Evolutionary conservation across 1,140 invertebrate species (phyloP).

Genomic region (Drosophila simulans): DNA sequence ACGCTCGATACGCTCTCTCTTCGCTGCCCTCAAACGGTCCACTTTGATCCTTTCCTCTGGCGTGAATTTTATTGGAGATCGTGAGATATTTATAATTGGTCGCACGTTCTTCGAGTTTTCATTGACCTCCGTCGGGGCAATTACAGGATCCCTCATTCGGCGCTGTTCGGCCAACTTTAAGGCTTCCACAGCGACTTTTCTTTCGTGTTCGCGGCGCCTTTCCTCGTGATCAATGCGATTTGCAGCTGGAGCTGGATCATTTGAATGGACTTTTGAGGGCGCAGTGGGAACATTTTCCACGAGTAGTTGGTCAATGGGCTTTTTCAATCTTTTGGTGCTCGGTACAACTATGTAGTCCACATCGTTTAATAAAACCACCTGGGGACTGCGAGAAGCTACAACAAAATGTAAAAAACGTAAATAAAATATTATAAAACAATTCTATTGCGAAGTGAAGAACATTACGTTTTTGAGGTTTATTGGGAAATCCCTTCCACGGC

Average conservation of each 20-base stretch:
- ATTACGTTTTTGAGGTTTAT: conserved; percentile 1
- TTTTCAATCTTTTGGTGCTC: conserved; percentile 4
- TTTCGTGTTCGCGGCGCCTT: conserved; percentile 52
- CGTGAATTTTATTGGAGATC: conserved; percentile 33
- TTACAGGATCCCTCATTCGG: conserved; percentile 28
- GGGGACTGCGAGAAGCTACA: conserved; percentile 5
- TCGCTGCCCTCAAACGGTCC: conserved; percentile 36
- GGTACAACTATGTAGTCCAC: conserved; percentile 21
- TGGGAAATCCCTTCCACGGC: conserved; percentile 70
- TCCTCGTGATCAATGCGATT: conserved; percentile 10
- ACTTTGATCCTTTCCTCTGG: conserved; percentile 49
- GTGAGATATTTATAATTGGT: conserved; percentile 38
- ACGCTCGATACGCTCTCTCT: conserved; percentile 54
- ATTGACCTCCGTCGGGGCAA: background rate
- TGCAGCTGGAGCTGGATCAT: background rate
- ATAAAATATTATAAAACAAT: background rate
- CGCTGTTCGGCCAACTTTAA: conserved; percentile 60
- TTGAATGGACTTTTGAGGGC: background rate
- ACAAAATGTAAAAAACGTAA: too few species aligned
- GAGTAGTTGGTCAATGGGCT: background rate
- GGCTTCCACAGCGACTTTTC: conserved; percentile 61
- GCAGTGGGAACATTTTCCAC: background rate
- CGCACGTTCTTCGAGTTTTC: background rate
- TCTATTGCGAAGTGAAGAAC: background rate
- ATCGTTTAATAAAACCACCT: conserved; percentile 15